phyloP scores from a whole-genome alignment of 2,113 vertebrate species.

The Tinamus guttatus region DNA sequence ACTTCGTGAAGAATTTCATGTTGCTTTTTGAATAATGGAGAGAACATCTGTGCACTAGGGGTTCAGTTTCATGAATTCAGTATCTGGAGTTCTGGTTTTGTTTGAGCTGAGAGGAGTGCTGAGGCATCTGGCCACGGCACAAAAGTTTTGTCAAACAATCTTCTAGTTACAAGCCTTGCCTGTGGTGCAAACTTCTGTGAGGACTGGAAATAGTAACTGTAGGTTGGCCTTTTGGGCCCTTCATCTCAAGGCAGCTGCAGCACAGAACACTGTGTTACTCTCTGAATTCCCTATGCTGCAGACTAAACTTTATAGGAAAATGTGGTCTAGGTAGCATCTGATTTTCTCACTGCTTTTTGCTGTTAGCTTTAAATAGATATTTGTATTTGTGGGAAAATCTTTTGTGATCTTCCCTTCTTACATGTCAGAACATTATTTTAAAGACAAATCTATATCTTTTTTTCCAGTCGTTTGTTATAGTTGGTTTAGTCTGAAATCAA shows the following conservation, averaged over 20 bases:
- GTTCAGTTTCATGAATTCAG: not conserved
- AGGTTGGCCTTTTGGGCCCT: not conserved
- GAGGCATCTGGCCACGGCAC: not conserved
- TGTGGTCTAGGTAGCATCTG: not conserved
- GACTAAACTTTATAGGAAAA: not conserved
- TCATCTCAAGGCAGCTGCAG: fast-evolving
- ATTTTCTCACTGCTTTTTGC: not conserved
- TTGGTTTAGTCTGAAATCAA: not conserved
- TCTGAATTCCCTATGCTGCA: not conserved
- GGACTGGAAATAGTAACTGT: fast-evolving
- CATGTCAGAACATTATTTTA: not conserved
- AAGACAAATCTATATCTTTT: not conserved
- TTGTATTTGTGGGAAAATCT: not conserved
- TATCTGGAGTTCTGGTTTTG: not conserved
- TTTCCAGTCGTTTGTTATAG: fast-evolving
- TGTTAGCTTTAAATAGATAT: fast-evolving
- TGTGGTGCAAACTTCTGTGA: fast-evolving
- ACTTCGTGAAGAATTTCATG: not conserved
- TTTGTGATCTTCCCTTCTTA: not conserved
- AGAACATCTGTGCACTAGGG: not conserved
- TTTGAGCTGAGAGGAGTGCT: not conserved
- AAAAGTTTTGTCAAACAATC: no score
- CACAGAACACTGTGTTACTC: fast-evolving
- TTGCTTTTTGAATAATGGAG: not conserved
- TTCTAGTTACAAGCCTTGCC: not conserved